Evolutionary conservation across 1,140 invertebrate genomes (phyloP).

Genomic region (Pseudomyrmex flavicornis): DNA sequence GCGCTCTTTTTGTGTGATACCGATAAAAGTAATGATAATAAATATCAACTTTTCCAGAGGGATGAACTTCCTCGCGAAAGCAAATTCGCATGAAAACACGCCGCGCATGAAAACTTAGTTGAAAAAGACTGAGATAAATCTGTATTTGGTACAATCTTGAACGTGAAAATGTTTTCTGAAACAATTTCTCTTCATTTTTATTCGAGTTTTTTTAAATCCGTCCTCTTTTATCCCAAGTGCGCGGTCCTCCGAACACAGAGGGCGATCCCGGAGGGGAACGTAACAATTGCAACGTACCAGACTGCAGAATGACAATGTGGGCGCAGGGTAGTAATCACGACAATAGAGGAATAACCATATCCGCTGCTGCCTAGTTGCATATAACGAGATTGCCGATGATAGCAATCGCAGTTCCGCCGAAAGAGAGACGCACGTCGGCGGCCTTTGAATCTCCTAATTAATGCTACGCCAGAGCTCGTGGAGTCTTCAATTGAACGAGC

Average conservation of each 20-base stretch:
- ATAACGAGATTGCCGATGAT: constrained; percentile 69
- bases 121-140: neutral
- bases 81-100: too few relatives aligned
- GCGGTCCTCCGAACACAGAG: neutral
- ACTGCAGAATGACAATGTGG: constrained; percentile 65
- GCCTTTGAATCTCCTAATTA: constrained; percentile 58
- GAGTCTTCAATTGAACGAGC: constrained; percentile 44
- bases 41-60: neutral
- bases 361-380: constrained; percentile 55
- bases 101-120: neutral
- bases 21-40: neutral
- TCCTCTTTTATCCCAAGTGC: neutral
- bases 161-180: too few relatives aligned
- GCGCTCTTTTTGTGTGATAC: neutral
- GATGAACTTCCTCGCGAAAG: neutral
- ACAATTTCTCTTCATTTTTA: constrained; percentile 5
- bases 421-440: constrained; percentile 25
- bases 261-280: constrained; percentile 19
- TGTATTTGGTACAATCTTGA: neutral
- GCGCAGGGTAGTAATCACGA: constrained; percentile 69
- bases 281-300: constrained; percentile 55
- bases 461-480: constrained; percentile 11
- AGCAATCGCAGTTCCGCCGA: constrained; percentile 51
- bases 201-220: constrained; percentile 34
- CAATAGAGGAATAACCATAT: constrained; percentile 73